Percentiles rank a stretch among this genome's conserved stretches.
phyloP scores from a whole-genome alignment of 53 echinoderm and acorn worm species.

The Crossaster papposus region DNA sequence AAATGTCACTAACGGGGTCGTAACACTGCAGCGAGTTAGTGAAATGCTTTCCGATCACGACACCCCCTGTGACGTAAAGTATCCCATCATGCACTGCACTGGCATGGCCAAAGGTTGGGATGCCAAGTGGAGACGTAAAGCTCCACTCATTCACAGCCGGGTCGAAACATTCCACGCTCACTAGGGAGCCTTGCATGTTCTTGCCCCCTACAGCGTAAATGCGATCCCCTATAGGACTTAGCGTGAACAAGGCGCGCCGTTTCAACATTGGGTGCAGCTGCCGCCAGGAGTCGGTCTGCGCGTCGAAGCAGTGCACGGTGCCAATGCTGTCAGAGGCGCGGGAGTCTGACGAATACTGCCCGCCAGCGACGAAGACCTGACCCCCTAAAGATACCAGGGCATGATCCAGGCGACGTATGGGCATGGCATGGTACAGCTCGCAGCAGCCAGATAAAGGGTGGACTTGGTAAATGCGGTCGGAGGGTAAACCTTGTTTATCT shows the following conservation, averaged over 20 bases:
- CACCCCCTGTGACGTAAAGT: conserved; percentile 82
- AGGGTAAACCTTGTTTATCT: conserved; percentile 57
- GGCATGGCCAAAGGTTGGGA: conserved; percentile 84
- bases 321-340: conserved; percentile 84
- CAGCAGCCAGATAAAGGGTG: conserved; percentile 51
- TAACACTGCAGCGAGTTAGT: conserved; percentile 87
- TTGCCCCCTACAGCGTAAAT: conserved; percentile 92
- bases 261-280: conserved; percentile 85
- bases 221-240: conserved; percentile 64
- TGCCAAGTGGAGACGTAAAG: conserved; percentile 69
- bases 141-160: conserved; percentile 73
- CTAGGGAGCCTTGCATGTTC: conserved; percentile 83
- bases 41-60: conserved; percentile 84
- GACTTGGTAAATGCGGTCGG: conserved; percentile 41
- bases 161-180: conserved; percentile 87
- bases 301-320: conserved; percentile 75
- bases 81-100: conserved; percentile 71
- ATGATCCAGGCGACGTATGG: conserved; percentile 62
- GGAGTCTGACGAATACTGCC: conserved; percentile 80
- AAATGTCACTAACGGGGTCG: conserved; percentile 78
- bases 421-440: conserved; percentile 62
- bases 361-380: conserved; percentile 71
- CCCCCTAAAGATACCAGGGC: conserved; percentile 39
- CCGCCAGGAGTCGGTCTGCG: conserved; percentile 65
- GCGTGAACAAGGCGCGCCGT: conserved; percentile 77